A percentile compares a stretch with the other conserved stretches of the same genome.
phyloP scores from a whole-genome alignment of 2,888 invertebrate genomes.

The Coremacera marginata region DNA sequence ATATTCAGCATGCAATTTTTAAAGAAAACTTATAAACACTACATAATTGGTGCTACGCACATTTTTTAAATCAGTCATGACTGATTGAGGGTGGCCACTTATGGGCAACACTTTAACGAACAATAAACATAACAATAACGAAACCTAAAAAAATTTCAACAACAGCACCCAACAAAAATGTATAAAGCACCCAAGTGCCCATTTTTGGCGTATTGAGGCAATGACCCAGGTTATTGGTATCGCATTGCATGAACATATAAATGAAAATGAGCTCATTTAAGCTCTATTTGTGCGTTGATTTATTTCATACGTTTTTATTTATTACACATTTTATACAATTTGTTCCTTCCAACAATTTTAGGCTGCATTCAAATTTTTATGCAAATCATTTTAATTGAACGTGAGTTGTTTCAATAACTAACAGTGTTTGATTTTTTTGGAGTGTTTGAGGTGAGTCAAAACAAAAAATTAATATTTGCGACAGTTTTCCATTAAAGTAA shows the following conservation, averaged over 20 bases:
- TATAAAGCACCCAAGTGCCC: neutral
- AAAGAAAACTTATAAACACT: neutral
- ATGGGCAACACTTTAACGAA: slow-evolving; percentile 61
- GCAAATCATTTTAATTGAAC: neutral
- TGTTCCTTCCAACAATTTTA: neutral
- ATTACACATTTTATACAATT: neutral
- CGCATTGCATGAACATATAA: neutral
- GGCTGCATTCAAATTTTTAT: neutral
- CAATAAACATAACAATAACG: slow-evolving; percentile 12
- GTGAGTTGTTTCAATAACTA: neutral
- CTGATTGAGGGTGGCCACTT: slow-evolving; percentile 49
- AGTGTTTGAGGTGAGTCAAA: too few species aligned
- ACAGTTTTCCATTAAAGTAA: slow-evolving; percentile 6
- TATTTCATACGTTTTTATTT: neutral
- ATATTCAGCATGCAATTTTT: neutral
- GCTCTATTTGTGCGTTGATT: slow-evolving; percentile 20
- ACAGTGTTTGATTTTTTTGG: neutral
- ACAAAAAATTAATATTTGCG: neutral
- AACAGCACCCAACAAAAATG: neutral
- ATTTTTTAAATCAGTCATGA: neutral
- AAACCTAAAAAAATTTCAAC: neutral
- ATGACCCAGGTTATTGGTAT: slow-evolving; percentile 1
- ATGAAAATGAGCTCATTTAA: neutral
- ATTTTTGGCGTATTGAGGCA: neutral
- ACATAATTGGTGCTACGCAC: neutral